phyloP scores from a whole-genome alignment of 2,113 vertebrate genomes.

The Platichthys flesus region DNA sequence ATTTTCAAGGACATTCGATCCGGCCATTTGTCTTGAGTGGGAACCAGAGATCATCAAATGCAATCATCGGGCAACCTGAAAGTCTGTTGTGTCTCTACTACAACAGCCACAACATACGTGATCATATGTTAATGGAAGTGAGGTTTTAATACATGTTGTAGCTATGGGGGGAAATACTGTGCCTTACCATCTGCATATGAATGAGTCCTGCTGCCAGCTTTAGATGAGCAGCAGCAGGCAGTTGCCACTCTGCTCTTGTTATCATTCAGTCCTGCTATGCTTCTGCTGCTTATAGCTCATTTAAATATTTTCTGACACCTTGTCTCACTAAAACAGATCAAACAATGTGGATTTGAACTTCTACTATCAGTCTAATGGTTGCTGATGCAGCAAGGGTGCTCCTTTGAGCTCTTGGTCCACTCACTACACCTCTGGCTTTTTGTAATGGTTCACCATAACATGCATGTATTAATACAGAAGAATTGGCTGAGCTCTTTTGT shows the following conservation, averaged over 20 bases:
- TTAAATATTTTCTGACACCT: not conserved
- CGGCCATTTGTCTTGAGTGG: conserved; percentile 14
- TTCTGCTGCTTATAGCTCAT: not conserved
- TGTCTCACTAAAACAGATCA: not conserved
- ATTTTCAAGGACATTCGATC: not conserved
- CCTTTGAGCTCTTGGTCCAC: not conserved
- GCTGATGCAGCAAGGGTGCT: not conserved
- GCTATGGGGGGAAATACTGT: conserved; percentile 1
- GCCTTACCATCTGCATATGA: conserved; percentile 40
- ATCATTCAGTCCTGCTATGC: not conserved
- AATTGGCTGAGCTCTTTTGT: not conserved
- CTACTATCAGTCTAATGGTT: not conserved
- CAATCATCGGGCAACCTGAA: conserved; percentile 2
- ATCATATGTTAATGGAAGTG: conserved; percentile 27
- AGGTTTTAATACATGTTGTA: conserved; percentile 23
- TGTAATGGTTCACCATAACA: not conserved
- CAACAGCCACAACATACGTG: conserved; percentile 15
- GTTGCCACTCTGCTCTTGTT: conserved; percentile 17
- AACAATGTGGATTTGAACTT: not conserved
- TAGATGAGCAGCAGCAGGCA: conserved; percentile 40
- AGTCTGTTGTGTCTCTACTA: not conserved
- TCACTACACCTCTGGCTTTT: not conserved
- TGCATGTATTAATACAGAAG: not conserved
- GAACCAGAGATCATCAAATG: not conserved
- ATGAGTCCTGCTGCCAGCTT: conserved; percentile 26